A percentile compares a stretch with the other conserved stretches of the same genome.
Evolutionary conservation across 2,113 vertebrate species (phyloP).

Genomic region (Solea solea): DNA sequence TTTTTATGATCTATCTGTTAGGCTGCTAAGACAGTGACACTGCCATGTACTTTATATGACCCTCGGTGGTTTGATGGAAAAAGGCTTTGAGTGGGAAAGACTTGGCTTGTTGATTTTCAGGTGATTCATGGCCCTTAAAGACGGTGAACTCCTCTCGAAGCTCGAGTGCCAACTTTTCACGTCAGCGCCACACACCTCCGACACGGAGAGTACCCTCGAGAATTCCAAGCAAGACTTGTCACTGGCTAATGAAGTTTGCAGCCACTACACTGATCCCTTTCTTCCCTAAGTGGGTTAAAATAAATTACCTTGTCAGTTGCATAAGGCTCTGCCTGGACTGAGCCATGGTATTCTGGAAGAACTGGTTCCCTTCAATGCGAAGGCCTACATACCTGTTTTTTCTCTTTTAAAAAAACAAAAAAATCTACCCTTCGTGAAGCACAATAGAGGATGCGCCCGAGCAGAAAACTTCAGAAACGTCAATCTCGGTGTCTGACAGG

Average conservation of each 20-base stretch:
- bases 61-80: conserved; percentile 47
- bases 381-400: conserved; percentile 29
- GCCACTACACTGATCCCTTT: conserved; percentile 53
- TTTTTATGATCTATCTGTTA: conserved; percentile 50
- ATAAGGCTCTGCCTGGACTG: conserved; percentile 24
- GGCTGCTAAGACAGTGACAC: conserved; percentile 14
- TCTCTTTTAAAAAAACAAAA: conserved; percentile 24
- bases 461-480: conserved; percentile 8
- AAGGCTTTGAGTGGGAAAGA: conserved; percentile 35
- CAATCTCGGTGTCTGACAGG: conserved; percentile 25
- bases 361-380: conserved; percentile 4
- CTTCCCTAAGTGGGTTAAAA: conserved; percentile 57
- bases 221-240: conserved; percentile 57
- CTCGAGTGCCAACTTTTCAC: conserved; percentile 32
- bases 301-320: conserved; percentile 43
- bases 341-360: conserved; percentile 10
- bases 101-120: conserved; percentile 54
- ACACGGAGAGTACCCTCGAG: conserved; percentile 42
- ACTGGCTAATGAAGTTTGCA: conserved; percentile 64
- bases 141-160: conserved; percentile 54
- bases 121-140: conserved; percentile 61
- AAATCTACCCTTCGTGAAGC: conserved; percentile 20
- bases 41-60: conserved; percentile 47
- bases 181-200: conserved; percentile 28
- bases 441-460: conserved; percentile 23